Evolutionary conservation across 2,888 invertebrate species (phyloP), one percentile per base, ranked within the genome.

Genomic region (Harpagoxenus sublaevis): DNA sequence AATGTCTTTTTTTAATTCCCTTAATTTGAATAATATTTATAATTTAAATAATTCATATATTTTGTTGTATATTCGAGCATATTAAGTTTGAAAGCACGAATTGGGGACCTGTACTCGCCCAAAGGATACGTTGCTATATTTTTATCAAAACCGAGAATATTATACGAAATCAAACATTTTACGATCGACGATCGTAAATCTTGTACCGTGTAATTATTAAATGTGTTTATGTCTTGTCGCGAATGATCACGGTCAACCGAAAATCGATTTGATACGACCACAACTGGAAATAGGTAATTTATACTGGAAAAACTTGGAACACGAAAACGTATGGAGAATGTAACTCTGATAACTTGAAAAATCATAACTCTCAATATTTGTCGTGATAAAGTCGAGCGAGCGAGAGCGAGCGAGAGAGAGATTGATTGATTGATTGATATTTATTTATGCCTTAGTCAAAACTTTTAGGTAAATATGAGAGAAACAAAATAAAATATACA

Each of bases 171-270:
- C 2, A n/a, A 5, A 39, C 5, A 63, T 39, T n/a, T 63, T 39
- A 63, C 2, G 10, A 35, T 35, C 48, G 31, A 55, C 10, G 31
- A 77, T 77, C 55, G 48, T 84, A 73, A 6, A 51, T 51, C 18
- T 6, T 18, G 51, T 51, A 18, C 18, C 4, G 5, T 51, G 4
- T 39, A 35, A n/a, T 63, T 39, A 63, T 39, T 0, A 2, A 83
- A 55, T 55, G 68, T 45, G 53, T 82, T 84, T 62, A 66, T 8
- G 53, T 75, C 63, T 85, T 85, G 55, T 83, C 75, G 51, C n/a
- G 57, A 45, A 9, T 31, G 48, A 62, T 35, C 35, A 28, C 74
- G 35, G n/a, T 60, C 57, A 83, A 75, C 48, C 45, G 62, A 82
- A 74, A 82, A 83, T 84, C 75, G 75, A 85, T 85, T 35, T 18